phyloP scores from a whole-genome alignment of 2,888 invertebrate genomes.

The Mermis nigrescens region DNA sequence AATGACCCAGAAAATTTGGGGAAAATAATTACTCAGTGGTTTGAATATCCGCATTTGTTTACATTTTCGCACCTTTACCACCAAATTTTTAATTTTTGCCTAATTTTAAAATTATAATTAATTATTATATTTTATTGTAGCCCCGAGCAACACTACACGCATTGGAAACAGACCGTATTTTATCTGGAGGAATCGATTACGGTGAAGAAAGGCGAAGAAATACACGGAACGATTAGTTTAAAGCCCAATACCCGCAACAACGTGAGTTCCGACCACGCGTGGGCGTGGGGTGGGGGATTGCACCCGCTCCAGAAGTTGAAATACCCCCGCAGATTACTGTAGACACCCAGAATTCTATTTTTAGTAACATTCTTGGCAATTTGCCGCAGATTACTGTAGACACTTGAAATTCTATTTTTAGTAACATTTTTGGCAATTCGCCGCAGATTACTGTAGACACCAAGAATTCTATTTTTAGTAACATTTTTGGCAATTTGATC shows the following conservation, averaged over 20 bases:
- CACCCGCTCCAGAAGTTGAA: too few species aligned
- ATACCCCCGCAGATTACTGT: too few species aligned
- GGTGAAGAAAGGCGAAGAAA: conserved; percentile 75
- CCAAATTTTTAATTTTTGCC: conserved; percentile 1
- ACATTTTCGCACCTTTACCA: conserved; percentile 10
- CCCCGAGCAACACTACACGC: conserved; percentile 90
- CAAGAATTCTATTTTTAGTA: too few species aligned
- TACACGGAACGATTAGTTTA: conserved; percentile 74
- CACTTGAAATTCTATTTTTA: too few species aligned
- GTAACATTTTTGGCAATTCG: too few species aligned
- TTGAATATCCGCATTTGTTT: conserved; percentile 1
- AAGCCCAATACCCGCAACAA: conserved; percentile 87
- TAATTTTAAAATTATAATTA: conserved; percentile 1
- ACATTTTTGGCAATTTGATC: too few species aligned
- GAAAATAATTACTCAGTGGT: too few species aligned
- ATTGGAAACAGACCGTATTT: conserved; percentile 98
- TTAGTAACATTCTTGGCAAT: too few species aligned
- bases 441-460: too few species aligned
- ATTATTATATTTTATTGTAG: conserved; percentile 37
- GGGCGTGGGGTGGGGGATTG: background rate
- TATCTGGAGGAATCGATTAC: conserved; percentile 93
- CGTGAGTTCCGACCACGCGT: conserved; percentile 24
- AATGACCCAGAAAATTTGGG: too few species aligned
- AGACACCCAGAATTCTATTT: too few species aligned
- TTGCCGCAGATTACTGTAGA: too few species aligned